These are phyloP conservation scores for Andrena flavipes DNA, from an alignment of 2,888 invertebrate genomes.

Conservation along the genomic window DNA sequence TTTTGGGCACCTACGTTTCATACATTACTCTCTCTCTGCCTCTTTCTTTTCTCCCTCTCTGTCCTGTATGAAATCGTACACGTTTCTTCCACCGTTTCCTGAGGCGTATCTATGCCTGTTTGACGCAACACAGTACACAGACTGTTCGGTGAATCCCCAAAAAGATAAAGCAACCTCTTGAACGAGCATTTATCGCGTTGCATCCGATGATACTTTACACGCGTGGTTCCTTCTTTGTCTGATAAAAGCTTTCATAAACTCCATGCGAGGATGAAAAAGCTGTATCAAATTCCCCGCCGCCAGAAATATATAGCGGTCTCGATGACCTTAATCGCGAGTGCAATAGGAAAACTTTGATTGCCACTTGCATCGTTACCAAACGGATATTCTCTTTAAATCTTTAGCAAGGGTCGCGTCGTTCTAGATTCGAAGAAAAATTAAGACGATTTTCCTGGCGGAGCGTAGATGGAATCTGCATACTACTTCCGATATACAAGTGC, in stretches of 20 bases:
- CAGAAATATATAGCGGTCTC: conserved; percentile 9
- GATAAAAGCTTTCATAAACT: conserved; percentile 17
- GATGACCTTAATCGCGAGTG: conserved; percentile 47
- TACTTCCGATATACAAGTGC: background rate
- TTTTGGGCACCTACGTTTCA: conserved; percentile 20
- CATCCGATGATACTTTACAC: conserved; percentile 8
- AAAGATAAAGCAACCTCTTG: conserved; percentile 34
- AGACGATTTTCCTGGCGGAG: background rate
- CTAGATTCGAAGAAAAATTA: background rate
- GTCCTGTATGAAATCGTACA: background rate
- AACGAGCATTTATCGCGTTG: conserved; percentile 15
- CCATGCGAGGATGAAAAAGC: background rate
- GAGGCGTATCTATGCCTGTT: conserved; percentile 11
- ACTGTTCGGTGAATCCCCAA: conserved; percentile 27
- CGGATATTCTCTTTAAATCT: no score
- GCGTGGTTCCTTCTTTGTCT: background rate
- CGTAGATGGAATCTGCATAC: background rate
- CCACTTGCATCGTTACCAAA: conserved; percentile 14
- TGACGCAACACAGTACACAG: conserved; percentile 25
- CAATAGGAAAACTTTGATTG: conserved; percentile 30
- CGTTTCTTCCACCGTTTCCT: background rate
- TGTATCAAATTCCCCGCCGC: conserved; percentile 9
- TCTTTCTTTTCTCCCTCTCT: background rate
- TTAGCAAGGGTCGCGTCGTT: no score
- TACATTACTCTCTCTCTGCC: conserved; percentile 8